Conservation (phyloP, 2,888 invertebrate species). For the Antheraea yamamai region DNA sequence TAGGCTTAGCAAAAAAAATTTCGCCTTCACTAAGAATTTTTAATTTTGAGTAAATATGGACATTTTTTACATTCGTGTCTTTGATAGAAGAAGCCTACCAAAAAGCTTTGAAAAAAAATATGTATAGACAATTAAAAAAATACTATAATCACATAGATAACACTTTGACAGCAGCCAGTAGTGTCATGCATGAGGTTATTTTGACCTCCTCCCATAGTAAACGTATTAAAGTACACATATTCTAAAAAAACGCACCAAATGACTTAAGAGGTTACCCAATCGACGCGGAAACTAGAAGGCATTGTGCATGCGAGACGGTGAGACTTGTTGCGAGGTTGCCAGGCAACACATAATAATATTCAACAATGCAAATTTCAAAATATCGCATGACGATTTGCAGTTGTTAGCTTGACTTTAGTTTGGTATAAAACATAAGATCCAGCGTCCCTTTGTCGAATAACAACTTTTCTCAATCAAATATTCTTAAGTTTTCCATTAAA, state of each 20-base stretch:
- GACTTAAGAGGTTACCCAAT: conserved; percentile 6
- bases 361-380: conserved; percentile 22
- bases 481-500: too few species aligned
- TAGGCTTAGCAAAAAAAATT: too few species aligned
- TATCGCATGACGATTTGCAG: conserved; percentile 18
- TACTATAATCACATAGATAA: too few species aligned
- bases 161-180: neutral
- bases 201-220: neutral
- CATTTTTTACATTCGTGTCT: too few species aligned
- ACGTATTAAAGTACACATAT: too few species aligned
- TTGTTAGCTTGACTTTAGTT: neutral
- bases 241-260: neutral
- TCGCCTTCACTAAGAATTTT: too few species aligned
- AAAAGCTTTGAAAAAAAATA: too few species aligned
- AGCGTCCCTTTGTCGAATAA: neutral
- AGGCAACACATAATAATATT: conserved; percentile 7
- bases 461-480: neutral
- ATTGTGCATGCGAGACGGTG: conserved; percentile 2
- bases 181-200: neutral
- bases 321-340: conserved; percentile 4
- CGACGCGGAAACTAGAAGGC: conserved; percentile 13
- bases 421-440: neutral
- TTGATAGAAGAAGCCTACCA: too few species aligned
- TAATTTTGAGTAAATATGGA: too few species aligned
- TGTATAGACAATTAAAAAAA: too few species aligned